phyloP scores from a whole-genome alignment of 2,888 invertebrate genomes.

The Diarsia rubi region DNA sequence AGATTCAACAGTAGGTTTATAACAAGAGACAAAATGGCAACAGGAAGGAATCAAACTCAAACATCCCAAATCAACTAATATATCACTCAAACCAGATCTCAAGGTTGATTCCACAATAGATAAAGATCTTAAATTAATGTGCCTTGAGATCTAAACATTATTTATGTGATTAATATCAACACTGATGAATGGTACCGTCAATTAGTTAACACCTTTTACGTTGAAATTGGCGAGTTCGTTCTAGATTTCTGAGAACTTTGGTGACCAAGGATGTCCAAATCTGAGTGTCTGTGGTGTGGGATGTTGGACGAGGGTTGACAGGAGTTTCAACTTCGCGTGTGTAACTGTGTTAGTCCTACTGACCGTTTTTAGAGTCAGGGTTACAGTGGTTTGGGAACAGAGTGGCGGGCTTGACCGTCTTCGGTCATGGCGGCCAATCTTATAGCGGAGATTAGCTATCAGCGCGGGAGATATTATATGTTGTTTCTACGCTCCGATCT shows the following conservation, averaged over 20 bases:
- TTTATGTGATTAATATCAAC: conserved; percentile 45
- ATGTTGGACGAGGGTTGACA: neutral
- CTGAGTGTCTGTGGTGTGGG: neutral
- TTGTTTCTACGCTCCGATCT: too few species aligned
- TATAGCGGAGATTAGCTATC: too few species aligned
- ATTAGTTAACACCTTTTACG: conserved; percentile 47
- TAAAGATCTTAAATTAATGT: conserved; percentile 32
- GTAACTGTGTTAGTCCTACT: too few species aligned
- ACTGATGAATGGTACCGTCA: conserved; percentile 39
- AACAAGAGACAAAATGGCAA: neutral
- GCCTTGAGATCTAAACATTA: conserved; percentile 34
- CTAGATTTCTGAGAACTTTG: conserved; percentile 36
- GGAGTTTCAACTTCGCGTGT: neutral
- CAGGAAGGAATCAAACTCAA: neutral
- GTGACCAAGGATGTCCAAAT: conserved; percentile 43
- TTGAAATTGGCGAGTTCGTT: conserved; percentile 12
- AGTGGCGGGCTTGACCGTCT: too few species aligned
- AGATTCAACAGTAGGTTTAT: neutral
- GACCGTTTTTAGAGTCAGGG: too few species aligned
- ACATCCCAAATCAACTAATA: neutral
- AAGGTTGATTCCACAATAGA: conserved; percentile 37
- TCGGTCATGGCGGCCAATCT: too few species aligned
- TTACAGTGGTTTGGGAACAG: too few species aligned
- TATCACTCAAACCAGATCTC: conserved; percentile 2
- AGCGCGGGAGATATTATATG: too few species aligned